Conservation (phyloP, 2,888 invertebrate genomes). For the Mythimna loreyi region DNA sequence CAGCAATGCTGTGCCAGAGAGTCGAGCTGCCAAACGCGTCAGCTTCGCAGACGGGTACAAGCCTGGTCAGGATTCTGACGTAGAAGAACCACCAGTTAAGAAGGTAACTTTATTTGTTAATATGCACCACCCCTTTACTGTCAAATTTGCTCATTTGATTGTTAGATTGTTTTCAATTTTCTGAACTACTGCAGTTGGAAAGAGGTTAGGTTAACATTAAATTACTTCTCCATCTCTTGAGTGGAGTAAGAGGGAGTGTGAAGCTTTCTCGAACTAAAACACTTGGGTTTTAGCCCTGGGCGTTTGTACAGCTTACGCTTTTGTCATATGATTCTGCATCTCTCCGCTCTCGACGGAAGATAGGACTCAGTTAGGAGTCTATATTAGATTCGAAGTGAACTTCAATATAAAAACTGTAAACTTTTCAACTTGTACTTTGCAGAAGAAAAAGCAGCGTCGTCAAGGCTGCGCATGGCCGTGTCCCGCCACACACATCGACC, state of each 20-base stretch:
- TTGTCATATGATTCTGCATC: not conserved
- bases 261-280: no score
- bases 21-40: constrained; percentile 79
- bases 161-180: no score
- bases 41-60: constrained; percentile 88
- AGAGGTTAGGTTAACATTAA: no score
- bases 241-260: no score
- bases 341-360: not conserved
- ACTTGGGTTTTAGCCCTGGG: no score
- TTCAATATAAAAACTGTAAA: not conserved
- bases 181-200: no score
- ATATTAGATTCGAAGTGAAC: not conserved
- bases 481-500: constrained; percentile 84
- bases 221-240: no score
- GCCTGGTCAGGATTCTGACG: constrained; percentile 88
- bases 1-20: constrained; percentile 66
- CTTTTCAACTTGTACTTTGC: not conserved
- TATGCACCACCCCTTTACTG: not conserved
- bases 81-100: constrained; percentile 83
- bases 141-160: not conserved
- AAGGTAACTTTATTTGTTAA: constrained; percentile 72
- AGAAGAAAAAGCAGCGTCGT: constrained; percentile 76
- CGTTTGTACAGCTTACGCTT: no score
- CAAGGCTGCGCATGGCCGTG: constrained; percentile 87
- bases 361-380: not conserved